Percentiles rank a stretch among this genome's conserved stretches.
These are phyloP conservation scores for Drosophila ercepeae DNA, from an alignment of 1,140 invertebrate genomes.

Conservation along the genomic window DNA sequence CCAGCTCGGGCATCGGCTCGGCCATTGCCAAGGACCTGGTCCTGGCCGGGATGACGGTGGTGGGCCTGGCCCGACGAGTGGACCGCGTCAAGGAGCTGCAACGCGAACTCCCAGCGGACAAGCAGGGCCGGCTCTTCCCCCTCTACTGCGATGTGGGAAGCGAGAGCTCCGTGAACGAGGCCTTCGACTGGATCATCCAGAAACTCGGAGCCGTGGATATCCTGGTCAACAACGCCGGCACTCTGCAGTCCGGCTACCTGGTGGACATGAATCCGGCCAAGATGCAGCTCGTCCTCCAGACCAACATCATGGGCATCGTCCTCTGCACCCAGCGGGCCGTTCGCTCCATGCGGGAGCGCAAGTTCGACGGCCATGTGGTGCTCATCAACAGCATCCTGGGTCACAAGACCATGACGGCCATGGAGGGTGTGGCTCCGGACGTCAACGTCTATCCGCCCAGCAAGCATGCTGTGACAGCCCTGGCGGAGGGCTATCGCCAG, in stretches of 20 bases:
- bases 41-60: constrained; percentile 87
- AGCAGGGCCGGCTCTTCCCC: constrained; percentile 83
- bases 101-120: constrained; percentile 73
- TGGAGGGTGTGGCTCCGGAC: constrained; percentile 58
- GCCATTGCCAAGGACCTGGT: constrained; percentile 86
- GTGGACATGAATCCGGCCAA: constrained; percentile 67
- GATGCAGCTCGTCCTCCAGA: constrained; percentile 86
- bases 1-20: constrained; percentile 89
- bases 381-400: constrained; percentile 88
- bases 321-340: constrained; percentile 88
- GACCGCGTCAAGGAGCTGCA: constrained; percentile 85
- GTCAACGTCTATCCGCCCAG: constrained; percentile 87
- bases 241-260: constrained; percentile 82
- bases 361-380: constrained; percentile 89
- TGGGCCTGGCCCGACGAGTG: constrained; percentile 88
- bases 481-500: constrained; percentile 87
- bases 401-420: constrained; percentile 84
- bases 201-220: constrained; percentile 88
- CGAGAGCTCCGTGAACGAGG: constrained; percentile 87
- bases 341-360: constrained; percentile 87
- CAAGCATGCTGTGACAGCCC: constrained; percentile 89
- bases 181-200: constrained; percentile 87
- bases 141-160: constrained; percentile 88
- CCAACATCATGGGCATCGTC: constrained; percentile 88
- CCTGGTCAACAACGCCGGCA: constrained; percentile 90